Evolutionary conservation across 1,140 invertebrate genomes (phyloP).

Genomic region (Heterodera carotae): DNA sequence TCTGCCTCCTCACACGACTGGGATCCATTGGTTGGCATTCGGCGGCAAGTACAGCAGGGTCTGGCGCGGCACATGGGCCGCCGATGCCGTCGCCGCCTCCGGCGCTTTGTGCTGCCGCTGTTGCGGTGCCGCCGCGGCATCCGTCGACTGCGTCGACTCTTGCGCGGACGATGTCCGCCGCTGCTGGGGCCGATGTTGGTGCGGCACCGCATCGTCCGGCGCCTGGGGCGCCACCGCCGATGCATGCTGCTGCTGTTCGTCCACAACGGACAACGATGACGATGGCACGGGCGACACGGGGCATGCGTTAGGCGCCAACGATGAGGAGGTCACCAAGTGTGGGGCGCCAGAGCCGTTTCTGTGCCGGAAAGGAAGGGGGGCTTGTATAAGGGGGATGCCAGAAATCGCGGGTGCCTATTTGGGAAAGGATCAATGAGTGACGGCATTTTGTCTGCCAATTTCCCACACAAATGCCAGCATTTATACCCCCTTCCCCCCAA

Average conservation of each 20-base stretch:
- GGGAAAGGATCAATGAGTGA: no score
- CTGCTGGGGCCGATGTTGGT: no score
- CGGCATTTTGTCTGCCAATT: no score
- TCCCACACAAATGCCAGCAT: no score
- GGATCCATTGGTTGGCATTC: conserved; percentile 37
- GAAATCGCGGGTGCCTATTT: no score
- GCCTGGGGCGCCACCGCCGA: not conserved
- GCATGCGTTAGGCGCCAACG: no score
- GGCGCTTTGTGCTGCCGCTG: not conserved
- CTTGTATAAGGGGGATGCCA: no score
- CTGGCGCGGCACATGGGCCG: conserved; percentile 46
- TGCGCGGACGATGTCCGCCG: not conserved
- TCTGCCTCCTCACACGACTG: conserved; percentile 13
- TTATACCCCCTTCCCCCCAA: no score
- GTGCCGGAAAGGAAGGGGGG: no score
- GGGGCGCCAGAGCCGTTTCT: no score
- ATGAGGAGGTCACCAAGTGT: no score
- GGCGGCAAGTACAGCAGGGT: conserved; percentile 53
- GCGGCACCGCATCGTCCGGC: not conserved
- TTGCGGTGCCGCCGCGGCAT: not conserved
- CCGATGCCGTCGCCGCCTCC: not conserved
- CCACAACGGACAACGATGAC: not conserved
- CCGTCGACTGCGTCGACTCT: not conserved
- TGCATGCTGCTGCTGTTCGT: not conserved
- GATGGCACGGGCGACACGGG: not conserved